phyloP scores from a whole-genome alignment of 2,797 vertebrate species.

The Sebastes aleutianus region DNA sequence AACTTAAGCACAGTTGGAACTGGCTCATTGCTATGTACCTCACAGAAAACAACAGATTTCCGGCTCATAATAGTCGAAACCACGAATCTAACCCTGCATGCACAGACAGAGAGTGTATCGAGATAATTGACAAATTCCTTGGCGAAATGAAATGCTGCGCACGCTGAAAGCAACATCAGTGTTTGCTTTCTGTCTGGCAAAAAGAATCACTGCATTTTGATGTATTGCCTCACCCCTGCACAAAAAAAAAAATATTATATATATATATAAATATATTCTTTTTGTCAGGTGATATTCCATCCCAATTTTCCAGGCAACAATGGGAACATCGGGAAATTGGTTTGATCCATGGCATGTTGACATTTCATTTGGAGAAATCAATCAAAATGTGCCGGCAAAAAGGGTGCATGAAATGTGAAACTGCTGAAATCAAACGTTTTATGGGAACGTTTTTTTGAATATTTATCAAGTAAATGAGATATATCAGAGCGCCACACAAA shows the following conservation, averaged over 20 bases:
- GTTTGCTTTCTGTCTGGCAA: slow-evolving; percentile 57
- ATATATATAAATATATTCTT: slow-evolving; percentile 20
- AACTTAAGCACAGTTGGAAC: slow-evolving; percentile 64
- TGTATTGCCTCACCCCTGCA: slow-evolving; percentile 55
- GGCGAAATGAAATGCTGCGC: slow-evolving; percentile 54
- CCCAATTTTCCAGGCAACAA: slow-evolving; percentile 64
- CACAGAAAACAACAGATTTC: slow-evolving; percentile 59
- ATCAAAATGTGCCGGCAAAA: slow-evolving; percentile 57
- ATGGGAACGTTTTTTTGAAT: slow-evolving; percentile 46
- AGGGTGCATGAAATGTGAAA: slow-evolving; percentile 42
- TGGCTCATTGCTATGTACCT: slow-evolving; percentile 51
- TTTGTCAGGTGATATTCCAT: slow-evolving; percentile 65
- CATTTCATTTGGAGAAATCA: slow-evolving; percentile 79
- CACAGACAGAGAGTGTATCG: slow-evolving; percentile 33
- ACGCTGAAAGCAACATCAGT: slow-evolving; percentile 42
- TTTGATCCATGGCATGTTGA: slow-evolving; percentile 75
- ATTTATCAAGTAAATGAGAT: slow-evolving; percentile 66
- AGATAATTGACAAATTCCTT: slow-evolving; percentile 69
- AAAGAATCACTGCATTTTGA: slow-evolving; percentile 55
- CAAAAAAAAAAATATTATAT: neutral
- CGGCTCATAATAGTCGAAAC: slow-evolving; percentile 46
- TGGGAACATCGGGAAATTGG: slow-evolving; percentile 54
- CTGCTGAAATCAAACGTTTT: slow-evolving; percentile 53
- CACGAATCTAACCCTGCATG: slow-evolving; percentile 41
- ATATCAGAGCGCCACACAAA: slow-evolving; percentile 47